A percentile compares a stretch with the other conserved stretches of the same genome.
Evolutionary conservation across 2,113 vertebrate genomes (phyloP).

Genomic region (Atractosteus spatula): DNA sequence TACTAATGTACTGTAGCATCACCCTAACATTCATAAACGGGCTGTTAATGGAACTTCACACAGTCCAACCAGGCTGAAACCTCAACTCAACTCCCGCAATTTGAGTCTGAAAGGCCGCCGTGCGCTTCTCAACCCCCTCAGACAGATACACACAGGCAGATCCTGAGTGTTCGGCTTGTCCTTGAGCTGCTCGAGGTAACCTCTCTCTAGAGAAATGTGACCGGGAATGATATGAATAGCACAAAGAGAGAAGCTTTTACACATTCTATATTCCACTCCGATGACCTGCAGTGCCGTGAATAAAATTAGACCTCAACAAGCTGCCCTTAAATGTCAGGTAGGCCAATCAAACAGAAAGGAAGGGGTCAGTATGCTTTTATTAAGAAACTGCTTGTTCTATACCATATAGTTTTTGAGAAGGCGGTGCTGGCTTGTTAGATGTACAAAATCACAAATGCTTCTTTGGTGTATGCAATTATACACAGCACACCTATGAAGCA

Average conservation of each 20-base stretch:
- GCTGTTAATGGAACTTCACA: too few species aligned
- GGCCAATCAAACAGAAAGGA: not conserved
- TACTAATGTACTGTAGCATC: too few species aligned
- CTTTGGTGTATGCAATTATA: not conserved
- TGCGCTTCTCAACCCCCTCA: not conserved
- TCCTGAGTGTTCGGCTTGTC: slow-evolving; percentile 22
- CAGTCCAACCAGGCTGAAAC: not conserved
- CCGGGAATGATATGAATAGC: slow-evolving; percentile 13
- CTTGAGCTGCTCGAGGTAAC: slow-evolving; percentile 27
- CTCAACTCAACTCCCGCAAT: not conserved
- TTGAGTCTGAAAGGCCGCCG: not conserved
- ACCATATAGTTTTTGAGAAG: not conserved
- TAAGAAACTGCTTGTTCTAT: slow-evolving; percentile 11
- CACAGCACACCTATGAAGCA: not conserved
- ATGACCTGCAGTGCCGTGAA: slow-evolving; percentile 1
- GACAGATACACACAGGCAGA: slow-evolving; percentile 1
- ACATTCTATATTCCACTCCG: slow-evolving; percentile 14
- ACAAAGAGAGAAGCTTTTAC: slow-evolving; percentile 20
- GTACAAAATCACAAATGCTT: too few species aligned
- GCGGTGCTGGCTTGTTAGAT: not conserved
- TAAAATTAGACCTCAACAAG: slow-evolving; percentile 21
- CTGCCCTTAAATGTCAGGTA: slow-evolving; percentile 18
- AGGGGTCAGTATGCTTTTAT: slow-evolving; percentile 18
- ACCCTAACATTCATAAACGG: too few species aligned
- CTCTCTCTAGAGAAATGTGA: slow-evolving; percentile 26